A percentile compares a stretch with the other conserved stretches of the same genome.
Evolutionary conservation across 2,888 invertebrate genomes (phyloP).

Genomic region (Ramazzottius varieornatus): DNA sequence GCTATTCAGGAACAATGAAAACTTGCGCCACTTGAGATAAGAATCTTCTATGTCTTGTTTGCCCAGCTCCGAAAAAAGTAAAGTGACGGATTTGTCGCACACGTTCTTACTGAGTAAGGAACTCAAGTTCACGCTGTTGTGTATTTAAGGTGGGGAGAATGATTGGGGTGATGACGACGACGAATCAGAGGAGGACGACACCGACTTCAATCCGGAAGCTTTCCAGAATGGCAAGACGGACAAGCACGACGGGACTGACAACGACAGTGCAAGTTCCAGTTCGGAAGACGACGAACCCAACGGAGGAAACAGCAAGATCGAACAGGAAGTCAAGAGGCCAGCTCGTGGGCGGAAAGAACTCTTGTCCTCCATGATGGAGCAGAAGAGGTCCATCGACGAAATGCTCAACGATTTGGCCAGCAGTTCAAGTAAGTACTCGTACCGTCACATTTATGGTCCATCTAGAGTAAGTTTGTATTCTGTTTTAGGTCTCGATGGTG

Average conservation of each 20-base stretch:
- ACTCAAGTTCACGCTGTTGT: not conserved
- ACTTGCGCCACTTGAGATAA: not conserved
- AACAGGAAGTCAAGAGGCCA: not conserved
- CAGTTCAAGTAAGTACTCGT: too few species aligned
- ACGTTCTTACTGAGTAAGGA: not conserved
- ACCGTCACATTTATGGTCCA: too few species aligned
- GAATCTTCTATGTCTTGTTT: not conserved
- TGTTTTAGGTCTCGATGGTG: not conserved
- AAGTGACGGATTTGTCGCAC: not conserved
- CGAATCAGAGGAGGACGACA: not conserved
- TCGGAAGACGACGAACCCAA: not conserved
- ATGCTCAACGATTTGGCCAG: not conserved
- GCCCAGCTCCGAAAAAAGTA: not conserved
- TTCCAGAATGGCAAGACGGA: not conserved
- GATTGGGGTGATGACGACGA: not conserved
- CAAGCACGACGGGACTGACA: not conserved
- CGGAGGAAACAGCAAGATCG: not conserved
- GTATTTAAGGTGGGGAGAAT: not conserved
- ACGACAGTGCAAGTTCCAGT: not conserved
- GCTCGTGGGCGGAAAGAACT: not conserved
- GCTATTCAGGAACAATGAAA: too few species aligned
- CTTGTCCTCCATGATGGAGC: not conserved
- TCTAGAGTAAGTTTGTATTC: too few species aligned
- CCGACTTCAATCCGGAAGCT: not conserved
- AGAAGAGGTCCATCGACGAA: not conserved